These are phyloP conservation scores for Heliconius hermathena DNA, from an alignment of 1,140 invertebrate genomes.

Conservation along the genomic window DNA sequence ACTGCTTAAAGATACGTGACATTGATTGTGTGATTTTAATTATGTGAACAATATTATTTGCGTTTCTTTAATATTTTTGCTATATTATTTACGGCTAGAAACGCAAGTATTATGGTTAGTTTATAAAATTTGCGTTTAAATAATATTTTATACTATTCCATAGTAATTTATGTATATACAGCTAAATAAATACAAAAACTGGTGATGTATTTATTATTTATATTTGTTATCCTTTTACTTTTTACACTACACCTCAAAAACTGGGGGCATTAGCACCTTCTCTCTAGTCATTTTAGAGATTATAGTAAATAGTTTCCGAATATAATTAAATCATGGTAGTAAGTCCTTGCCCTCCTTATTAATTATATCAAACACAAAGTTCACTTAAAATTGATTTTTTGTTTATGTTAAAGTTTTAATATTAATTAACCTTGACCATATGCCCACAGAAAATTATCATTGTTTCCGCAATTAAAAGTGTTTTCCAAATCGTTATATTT, in stretches of 20 bases:
- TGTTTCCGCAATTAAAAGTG: constrained; percentile 2
- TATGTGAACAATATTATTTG: not conserved
- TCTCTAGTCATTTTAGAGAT: too few species aligned
- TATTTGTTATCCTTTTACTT: too few species aligned
- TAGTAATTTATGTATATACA: too few species aligned
- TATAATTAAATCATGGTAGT: not conserved
- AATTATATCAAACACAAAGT: not conserved
- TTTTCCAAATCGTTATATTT: not conserved
- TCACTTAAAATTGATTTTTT: not conserved
- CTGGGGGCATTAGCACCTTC: too few species aligned
- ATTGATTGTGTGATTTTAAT: not conserved
- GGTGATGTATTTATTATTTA: too few species aligned
- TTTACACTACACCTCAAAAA: too few species aligned
- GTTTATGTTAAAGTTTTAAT: not conserved
- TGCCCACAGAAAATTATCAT: not conserved
- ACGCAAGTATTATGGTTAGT: too few species aligned
- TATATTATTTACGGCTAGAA: too few species aligned
- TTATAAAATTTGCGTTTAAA: too few species aligned
- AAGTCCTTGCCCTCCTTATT: not conserved
- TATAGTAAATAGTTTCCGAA: not conserved
- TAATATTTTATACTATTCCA: too few species aligned
- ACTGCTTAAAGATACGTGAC: not conserved
- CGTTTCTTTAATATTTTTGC: not conserved
- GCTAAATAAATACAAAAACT: too few species aligned
- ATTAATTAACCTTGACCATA: constrained; percentile 5